Base-by-base conservation (phyloP, 2,113 vertebrate genomes). In the Microcebus lehilahytsara region DNA sequence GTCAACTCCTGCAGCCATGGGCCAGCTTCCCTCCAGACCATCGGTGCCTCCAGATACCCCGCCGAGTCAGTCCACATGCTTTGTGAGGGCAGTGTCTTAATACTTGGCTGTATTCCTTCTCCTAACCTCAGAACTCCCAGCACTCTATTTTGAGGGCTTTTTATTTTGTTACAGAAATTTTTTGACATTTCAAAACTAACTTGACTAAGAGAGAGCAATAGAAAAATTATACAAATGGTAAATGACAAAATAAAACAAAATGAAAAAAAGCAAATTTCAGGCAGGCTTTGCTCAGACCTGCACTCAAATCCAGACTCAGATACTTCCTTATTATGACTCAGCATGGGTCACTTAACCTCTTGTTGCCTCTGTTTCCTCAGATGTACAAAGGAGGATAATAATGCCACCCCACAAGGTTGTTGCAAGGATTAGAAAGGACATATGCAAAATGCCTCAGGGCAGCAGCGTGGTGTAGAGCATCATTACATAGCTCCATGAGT, bases 171-270 rank as follows among this genome's bases (percentile, higher is more conserved):
- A 95, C 40, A 69, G 32, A 83, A 87, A 19, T 71, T 91, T 85
- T 96, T 85, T 91, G 37, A 96, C 66, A 86, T 93, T 96, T 96
- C 88, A 96, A 96, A 97, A 96, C 88, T 89, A 97, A 95, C 93
- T 92, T 72, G 72, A 94, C 81, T 84, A 67, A 89, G 77, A 85
- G 49, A 89, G 77, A 97, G 66, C 85, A 89, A 89, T 0, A 79
- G 46, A 62, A 95, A 95, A 92, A 67, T 12, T 77, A 22, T 20
- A 92, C 79, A 83, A 95, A 94, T 89, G 79, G 42, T 77, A 91
- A 91, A 93, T 69, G 85, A 85, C 42, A 71, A 89, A 93, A 92
- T 49, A 72, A 78, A 95, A 92, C 37, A 79, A 67, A 85, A 95
- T 3, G 34, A 94, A 89, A 64, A 83, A 89, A 49, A 87, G 67